Base-by-base conservation (phyloP, 2,113 vertebrate genomes). In the Anguilla japonica region DNA sequence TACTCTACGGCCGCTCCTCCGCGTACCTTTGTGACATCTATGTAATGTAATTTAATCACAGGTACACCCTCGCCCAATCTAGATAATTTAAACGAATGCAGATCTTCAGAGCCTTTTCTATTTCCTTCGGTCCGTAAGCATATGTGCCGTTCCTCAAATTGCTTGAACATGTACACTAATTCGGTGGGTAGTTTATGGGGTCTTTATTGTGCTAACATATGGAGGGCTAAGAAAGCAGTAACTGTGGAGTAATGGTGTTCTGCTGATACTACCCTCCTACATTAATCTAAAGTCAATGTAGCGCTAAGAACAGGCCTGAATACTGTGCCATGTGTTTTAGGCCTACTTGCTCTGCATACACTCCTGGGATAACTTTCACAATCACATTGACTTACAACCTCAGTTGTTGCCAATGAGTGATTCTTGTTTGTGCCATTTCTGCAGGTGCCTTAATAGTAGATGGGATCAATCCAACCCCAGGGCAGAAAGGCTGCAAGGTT, bases 151-250 rank as follows among this genome's bases (percentile, higher is more conserved):
- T 63, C 60, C 2, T 26, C 60, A 5, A 63, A 7, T 63, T 34
- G 22, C 1, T 75, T 11, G 26, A 4, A 5, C 71, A 1, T 75
- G 71, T 75, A 34, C 34, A 34, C 34, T 34, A 75, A 34, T 6
- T 75, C 1, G 71, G 5, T 29, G 11, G 71, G 26, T 29, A 75
- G n/a, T n/a, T 34, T 67, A 34, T 75, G 26, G 22, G 26, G 5
- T n/a, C 16, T 29, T 75, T 26, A 46, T 22, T 67, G 1, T 67
- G 84, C 34, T 26, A 5, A 13, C 78, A 85, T 1, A 53, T 92
- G 96, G 97, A 97, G 96, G 96, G 95, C 92, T 92, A 95, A 96
- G 95, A 96, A 96, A 95, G 95, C 89, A 89, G 95, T 93, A 92
- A 91, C 93, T 92, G 88, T 95, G 86, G 87, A 92, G 89, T 88